Conservation (phyloP, 2,888 invertebrate genomes). For the Plagiodera versicolora region DNA sequence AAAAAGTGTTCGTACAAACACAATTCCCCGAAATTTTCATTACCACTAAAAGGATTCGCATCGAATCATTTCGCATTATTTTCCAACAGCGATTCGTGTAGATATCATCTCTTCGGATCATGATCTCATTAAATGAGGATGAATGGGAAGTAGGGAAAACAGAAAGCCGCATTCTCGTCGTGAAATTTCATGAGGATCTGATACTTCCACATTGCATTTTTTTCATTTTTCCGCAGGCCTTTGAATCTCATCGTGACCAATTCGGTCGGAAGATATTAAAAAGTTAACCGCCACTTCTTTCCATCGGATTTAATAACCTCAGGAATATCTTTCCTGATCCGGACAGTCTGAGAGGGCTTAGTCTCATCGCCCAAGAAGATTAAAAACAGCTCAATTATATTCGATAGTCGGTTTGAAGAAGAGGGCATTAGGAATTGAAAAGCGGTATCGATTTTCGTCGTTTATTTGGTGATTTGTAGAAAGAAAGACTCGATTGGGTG, state of each 20-base stretch:
- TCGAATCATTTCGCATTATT: neutral
- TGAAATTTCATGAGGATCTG: conserved; percentile 15
- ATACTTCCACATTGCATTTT: neutral
- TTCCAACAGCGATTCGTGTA: no score
- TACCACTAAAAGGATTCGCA: neutral
- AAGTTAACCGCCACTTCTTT: conserved; percentile 39
- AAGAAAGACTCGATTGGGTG: no score
- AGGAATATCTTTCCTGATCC: conserved; percentile 30
- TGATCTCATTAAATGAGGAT: no score
- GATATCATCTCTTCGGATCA: neutral
- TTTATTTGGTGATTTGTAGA: neutral
- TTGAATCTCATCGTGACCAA: conserved; percentile 32
- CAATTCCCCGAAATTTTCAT: neutral
- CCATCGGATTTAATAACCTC: conserved; percentile 37
- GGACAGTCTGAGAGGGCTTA: conserved; percentile 33
- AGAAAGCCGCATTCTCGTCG: neutral
- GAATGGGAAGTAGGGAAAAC: no score
- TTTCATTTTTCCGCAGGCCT: conserved; percentile 19
- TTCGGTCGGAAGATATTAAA: conserved; percentile 40
- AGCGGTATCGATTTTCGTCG: neutral
- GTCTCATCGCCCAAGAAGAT: conserved; percentile 34
- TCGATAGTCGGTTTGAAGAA: conserved; percentile 19
- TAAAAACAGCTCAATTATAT: conserved; percentile 39
- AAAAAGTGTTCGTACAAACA: neutral
- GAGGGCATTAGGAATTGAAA: conserved; percentile 9